Base-by-base conservation (phyloP, 2,797 vertebrate species). In the Phoebastria nigripes region DNA sequence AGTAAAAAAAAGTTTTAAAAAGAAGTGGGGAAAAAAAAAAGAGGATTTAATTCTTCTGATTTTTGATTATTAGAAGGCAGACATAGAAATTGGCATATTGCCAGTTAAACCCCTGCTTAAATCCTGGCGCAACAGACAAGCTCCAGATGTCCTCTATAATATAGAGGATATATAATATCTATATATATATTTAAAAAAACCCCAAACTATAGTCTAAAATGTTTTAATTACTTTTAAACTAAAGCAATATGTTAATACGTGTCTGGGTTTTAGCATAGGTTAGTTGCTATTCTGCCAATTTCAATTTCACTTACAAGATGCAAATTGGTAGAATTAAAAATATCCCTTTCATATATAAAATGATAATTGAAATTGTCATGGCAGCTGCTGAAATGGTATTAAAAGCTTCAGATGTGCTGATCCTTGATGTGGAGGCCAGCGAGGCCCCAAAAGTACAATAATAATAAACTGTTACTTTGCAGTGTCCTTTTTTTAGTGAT, bases 281-380 rank as follows among this genome's bases (percentile, higher is more conserved):
- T 96, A 94, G 87, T 94, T 96, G 72, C 79, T 93, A 11, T 70
- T 72, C 74, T 96, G 82, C 95, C 85, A 62, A 82, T 96, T 97
- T 95, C 77, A 93, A 78, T 94, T 94, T 95, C 70, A 58, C 73
- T 84, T 94, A 83, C 11, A 56, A 89, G 86, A 95, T 93, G 91
- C 88, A 95, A 96, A 96, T 94, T 92, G 86, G 39, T 88, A 49
- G 95, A 95, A 97, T 92, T 96, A 95, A 92, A 97, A 96, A 85
- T 93, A 82, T 87, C 86, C 67, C 66, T 96, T 97, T 95, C 65
- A 52, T 94, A 94, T 86, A 88, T 79, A 56, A 94, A 96, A 87
- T 26, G 81, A 81, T 96, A 92, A 96, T 96, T 96, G 94, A 87
- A 94, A 91, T 92, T 94, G 91, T 96, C 46, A 4, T 85, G 83